Evolutionary conservation across 2,888 invertebrate species (phyloP), one percentile per base, ranked within the genome.

Genomic region (Acholoe squamosa): DNA sequence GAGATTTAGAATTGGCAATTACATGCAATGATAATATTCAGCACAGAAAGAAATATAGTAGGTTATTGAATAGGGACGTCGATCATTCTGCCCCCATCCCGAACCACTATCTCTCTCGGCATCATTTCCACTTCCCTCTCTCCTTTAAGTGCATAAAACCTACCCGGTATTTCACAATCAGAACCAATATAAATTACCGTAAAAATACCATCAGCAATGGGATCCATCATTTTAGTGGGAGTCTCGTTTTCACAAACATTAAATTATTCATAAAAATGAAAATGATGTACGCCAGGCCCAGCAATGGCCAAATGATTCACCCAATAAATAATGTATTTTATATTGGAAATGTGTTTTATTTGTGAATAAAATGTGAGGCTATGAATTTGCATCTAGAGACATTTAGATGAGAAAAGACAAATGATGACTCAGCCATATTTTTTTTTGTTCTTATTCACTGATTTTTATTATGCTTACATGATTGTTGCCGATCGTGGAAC

Each of bases 381-480:
- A 28, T 71, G 31, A 71, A 71, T 71, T 71, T 25, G 14, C 61
- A 61, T 61, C n/a, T 61, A 61, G 61, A 61, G 19, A n/a, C 22
- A 61, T n/a, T n/a, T 61, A 61, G 61, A n/a, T 28, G 14, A 71
- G 31, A 28, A 28, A 5, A 71, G 5, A 71, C 25, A 71, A 28
- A 71, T n/a, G 61, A 61, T 19, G 61, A 61, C 61, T 61, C 43
- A 43, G 43, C 43, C 43, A 43, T 19, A 61, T 19, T 61, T 61
- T 54, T 54, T 67, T 67, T 34, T 84, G 31, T 77, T 67, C 67
- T 16, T 77, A 51, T 84, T 84, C 84, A 84, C 84, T 84, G 84
- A 34, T 84, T n/a, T 67, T 84, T 84, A 84, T 84, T 84, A 84
- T 84, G 84, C 84, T 84, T 51, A 84, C 84, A 84, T 84, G 84